Evolutionary conservation across 23 tunicate genomes (phyloP).

Genomic region (Diplosoma virens): DNA sequence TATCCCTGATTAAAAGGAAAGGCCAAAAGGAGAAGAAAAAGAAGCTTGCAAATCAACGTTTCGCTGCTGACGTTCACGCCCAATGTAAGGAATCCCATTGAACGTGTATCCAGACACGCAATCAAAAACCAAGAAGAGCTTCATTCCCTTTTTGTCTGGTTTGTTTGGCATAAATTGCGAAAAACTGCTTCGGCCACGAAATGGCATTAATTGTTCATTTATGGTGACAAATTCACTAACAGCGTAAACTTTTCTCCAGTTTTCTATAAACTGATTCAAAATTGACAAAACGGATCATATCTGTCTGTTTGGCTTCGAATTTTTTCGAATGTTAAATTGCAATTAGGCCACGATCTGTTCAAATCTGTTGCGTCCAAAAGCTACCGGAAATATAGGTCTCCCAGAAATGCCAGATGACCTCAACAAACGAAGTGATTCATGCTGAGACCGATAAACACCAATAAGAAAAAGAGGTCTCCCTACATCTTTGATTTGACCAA

Average conservation of each 20-base stretch:
- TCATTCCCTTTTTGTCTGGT: constrained; percentile 42
- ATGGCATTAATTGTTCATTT: constrained; percentile 34
- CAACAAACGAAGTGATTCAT: constrained; percentile 29
- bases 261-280: no score
- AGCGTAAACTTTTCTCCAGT: constrained; percentile 12
- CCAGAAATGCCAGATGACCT: constrained; percentile 36
- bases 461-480: constrained; percentile 23
- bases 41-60: no score
- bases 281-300: no score
- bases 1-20: no score
- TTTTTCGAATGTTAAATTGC: constrained; percentile 26
- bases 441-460: constrained; percentile 39
- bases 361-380: constrained; percentile 34
- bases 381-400: constrained; percentile 26
- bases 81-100: no score
- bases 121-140: constrained; percentile 21
- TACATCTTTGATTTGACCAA: constrained; percentile 18
- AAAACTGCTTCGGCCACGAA: constrained; percentile 35
- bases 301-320: constrained; percentile 20
- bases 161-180: constrained; percentile 26
- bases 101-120: no score
- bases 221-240: constrained; percentile 26
- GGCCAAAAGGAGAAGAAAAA: no score
- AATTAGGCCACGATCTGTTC: constrained; percentile 27
- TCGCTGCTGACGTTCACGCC: no score